A percentile compares a stretch with the other conserved stretches of the same genome.
phyloP scores from a whole-genome alignment of 2,888 invertebrate species.

The Yponomeuta plumbellus region DNA sequence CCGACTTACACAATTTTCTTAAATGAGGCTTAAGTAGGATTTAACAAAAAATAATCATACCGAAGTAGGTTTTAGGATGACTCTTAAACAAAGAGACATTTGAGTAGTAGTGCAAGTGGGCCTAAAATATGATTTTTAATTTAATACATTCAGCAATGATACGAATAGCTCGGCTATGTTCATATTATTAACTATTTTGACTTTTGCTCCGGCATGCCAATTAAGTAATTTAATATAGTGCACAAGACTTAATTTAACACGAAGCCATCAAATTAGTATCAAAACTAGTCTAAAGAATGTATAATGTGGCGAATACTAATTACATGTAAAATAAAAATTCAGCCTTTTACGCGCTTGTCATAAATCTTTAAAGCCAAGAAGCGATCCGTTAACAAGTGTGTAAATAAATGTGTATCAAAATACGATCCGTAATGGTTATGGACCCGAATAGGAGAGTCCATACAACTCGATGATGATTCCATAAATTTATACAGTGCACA shows the following conservation, averaged over 20 bases:
- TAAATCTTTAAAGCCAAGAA: constrained; percentile 31
- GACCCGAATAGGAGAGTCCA: constrained; percentile 68
- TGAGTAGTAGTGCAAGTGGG: too few species aligned
- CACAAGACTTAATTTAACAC: background rate
- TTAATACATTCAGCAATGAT: too few species aligned
- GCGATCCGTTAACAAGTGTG: constrained; percentile 47
- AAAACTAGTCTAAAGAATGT: constrained; percentile 7
- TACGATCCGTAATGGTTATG: constrained; percentile 70
- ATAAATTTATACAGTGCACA: constrained; percentile 74
- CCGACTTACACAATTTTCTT: too few species aligned
- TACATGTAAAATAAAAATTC: constrained; percentile 7
- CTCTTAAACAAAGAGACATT: too few species aligned
- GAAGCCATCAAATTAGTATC: background rate
- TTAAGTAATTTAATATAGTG: constrained; percentile 1
- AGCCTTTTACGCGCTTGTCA: background rate
- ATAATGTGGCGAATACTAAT: background rate
- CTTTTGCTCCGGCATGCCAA: background rate
- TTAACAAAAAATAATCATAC: too few species aligned
- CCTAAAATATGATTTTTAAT: too few species aligned
- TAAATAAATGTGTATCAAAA: constrained; percentile 66
- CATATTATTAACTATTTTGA: background rate
- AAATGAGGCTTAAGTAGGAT: too few species aligned
- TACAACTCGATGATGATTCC: constrained; percentile 74
- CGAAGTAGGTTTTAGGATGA: too few species aligned
- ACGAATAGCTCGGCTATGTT: background rate